Conservation (phyloP, 2,888 invertebrate genomes). For the Theretra japonica region DNA sequence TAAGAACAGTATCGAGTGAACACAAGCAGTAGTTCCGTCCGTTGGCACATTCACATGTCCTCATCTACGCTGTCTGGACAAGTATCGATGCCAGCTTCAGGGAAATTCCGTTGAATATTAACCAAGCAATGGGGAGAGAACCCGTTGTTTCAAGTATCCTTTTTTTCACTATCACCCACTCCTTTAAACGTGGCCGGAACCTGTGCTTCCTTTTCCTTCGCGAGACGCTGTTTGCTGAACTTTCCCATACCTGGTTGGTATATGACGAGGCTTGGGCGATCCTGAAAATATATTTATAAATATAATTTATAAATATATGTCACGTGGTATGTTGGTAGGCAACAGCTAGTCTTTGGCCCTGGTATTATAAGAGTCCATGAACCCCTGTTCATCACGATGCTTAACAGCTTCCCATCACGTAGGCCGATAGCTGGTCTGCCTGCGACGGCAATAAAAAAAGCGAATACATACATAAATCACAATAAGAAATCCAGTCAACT, state of each 20-base stretch:
- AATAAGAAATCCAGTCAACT: too few relatives aligned
- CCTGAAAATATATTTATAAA: conserved; percentile 77
- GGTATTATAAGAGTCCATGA: too few relatives aligned
- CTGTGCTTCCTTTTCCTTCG: conserved; percentile 76
- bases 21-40: conserved; percentile 71
- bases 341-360: too few relatives aligned
- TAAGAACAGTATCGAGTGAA: conserved; percentile 67
- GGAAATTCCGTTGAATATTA: conserved; percentile 80
- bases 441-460: too few relatives aligned
- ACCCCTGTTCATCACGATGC: too few relatives aligned
- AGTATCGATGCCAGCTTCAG: conserved; percentile 75
- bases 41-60: conserved; percentile 73
- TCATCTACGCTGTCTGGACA: conserved; percentile 69
- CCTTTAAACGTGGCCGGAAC: conserved; percentile 57
- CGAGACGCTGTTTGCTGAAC: conserved; percentile 87
- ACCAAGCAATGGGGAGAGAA: conserved; percentile 72
- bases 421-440: too few relatives aligned
- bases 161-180: conserved; percentile 78
- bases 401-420: too few relatives aligned
- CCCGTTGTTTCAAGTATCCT: conserved; percentile 76
- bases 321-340: too few relatives aligned
- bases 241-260: conserved; percentile 96
- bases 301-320: not conserved
- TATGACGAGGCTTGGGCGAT: conserved; percentile 94
- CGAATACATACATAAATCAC: too few relatives aligned